Percentiles rank a stretch among this genome's conserved stretches.
phyloP scores from a whole-genome alignment of 2,888 invertebrate species.

The Drosophila leonis region DNA sequence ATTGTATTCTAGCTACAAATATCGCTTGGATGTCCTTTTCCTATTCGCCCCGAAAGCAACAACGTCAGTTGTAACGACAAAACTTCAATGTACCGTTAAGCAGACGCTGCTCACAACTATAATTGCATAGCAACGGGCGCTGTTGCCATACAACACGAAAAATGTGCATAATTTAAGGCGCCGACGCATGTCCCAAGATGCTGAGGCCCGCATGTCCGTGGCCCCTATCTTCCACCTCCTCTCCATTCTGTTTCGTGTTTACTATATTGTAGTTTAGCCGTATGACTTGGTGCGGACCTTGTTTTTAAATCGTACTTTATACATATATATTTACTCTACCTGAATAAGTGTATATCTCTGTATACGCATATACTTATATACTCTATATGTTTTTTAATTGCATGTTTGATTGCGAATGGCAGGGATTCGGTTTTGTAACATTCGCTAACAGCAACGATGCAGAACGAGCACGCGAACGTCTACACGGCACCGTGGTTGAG shows the following conservation, averaged over 20 bases:
- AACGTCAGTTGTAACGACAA: conserved; percentile 6
- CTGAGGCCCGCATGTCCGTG: conserved; percentile 64
- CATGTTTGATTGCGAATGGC: conserved; percentile 85
- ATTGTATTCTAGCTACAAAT: conserved; percentile 19
- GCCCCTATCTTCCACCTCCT: conserved; percentile 7
- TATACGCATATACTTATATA: conserved; percentile 66
- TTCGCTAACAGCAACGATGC: conserved; percentile 99
- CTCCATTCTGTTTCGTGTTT: conserved; percentile 19
- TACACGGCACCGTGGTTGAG: conserved; percentile 99
- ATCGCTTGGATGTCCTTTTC: conserved; percentile 39
- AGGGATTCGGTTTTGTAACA: conserved; percentile 99
- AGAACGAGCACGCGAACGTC: conserved; percentile 99
- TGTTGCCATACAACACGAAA: conserved; percentile 39
- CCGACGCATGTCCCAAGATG: conserved; percentile 54
- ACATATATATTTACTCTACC: conserved; percentile 26
- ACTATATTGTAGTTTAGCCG: conserved; percentile 43
- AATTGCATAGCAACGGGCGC: conserved; percentile 75
- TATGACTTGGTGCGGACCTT: conserved; percentile 22
- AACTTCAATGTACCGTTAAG: conserved; percentile 25
- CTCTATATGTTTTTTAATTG: conserved; percentile 82
- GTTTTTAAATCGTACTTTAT: conserved; percentile 30
- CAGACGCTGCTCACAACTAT: conserved; percentile 47
- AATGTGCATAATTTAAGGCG: conserved; percentile 73
- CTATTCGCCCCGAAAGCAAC: neutral
- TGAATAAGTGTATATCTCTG: conserved; percentile 47